Conservation (phyloP, 2,888 invertebrate species). For the Ditula angustiorana region DNA sequence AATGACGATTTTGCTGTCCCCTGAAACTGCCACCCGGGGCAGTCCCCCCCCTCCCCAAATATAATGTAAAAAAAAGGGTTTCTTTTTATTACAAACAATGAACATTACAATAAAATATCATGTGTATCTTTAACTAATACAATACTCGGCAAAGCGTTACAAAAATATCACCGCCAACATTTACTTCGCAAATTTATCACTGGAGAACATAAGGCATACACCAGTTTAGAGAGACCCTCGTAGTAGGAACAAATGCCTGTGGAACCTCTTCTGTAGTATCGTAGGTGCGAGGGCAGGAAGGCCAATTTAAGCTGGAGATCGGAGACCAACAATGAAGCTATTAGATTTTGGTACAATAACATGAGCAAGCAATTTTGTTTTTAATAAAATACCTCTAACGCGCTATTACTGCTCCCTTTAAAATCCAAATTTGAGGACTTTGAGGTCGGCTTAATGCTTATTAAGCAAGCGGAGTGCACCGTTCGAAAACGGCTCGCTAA, state of each 20-base stretch:
- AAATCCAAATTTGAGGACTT: too few relatives aligned
- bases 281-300: conserved; percentile 37
- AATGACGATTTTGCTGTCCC: too few relatives aligned
- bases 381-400: too few relatives aligned
- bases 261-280: conserved; percentile 31
- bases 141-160: conserved; percentile 42
- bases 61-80: not conserved
- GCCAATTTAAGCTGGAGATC: conserved; percentile 47
- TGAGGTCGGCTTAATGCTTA: too few relatives aligned
- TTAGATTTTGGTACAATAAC: conserved; percentile 45
- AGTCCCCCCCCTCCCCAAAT: too few relatives aligned
- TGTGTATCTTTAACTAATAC: not conserved
- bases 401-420: too few relatives aligned
- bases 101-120: not conserved
- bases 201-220: conserved; percentile 32
- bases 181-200: conserved; percentile 52
- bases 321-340: conserved; percentile 50
- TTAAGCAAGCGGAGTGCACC: too few relatives aligned
- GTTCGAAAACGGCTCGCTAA: too few relatives aligned
- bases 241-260: conserved; percentile 36
- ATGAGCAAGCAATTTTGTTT: not conserved
- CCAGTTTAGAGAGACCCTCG: conserved; percentile 43
- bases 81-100: not conserved
- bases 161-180: conserved; percentile 49
- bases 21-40: too few relatives aligned